Base-by-base conservation (phyloP, 2,113 vertebrate species). In the Delphinus delphis region DNA sequence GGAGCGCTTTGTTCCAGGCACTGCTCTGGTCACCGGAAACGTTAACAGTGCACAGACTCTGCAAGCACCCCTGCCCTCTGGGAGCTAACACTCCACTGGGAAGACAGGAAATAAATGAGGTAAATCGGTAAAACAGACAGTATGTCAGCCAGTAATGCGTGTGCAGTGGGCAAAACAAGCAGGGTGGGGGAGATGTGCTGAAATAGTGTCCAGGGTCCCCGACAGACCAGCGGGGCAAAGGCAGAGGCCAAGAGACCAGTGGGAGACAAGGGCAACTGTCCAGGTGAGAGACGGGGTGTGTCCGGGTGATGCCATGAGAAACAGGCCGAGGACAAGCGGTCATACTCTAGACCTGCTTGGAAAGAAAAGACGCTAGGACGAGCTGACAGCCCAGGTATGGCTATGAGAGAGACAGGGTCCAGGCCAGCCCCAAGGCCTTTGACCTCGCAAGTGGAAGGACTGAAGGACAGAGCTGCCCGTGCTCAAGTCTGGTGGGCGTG, bases 201-300 rank as follows among this genome's bases (percentile, higher is more conserved):
- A n/a, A 38, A 50, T 0, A 8, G 23, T 23, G 4, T 5, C 53
- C 11, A 3, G 20, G 8, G 15, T 1, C 0, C 47, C 14, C 0
- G 0, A 3, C 12, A 10, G 25, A 2, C 23, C 2, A 10, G 21
- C 1, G 5, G 50, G 13, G 1, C 14, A 11, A 15, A 12, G 44
- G 23, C 6, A 33, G 44, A 80, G 28, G 33, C 4, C 31, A 31
- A 41, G n/a, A 3, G 9, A 65, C 15, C 17, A 3, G 33, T 3
- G 3, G 13, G 17, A 33, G 26, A 33, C 10, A 17, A 60, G 0
- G 9, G 1, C 9, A 36, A 44, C 12, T 6, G 47, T 13, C 26
- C 28, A 44, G 20, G 6, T 3, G 10, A 31, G 73, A 58, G 38
- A 36, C 3, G 17, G 44, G 38, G 23, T 23, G 3, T 31, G 21